These are phyloP conservation scores for Dasypolia templi DNA, from an alignment of 2,888 invertebrate species.

Conservation along the genomic window DNA sequence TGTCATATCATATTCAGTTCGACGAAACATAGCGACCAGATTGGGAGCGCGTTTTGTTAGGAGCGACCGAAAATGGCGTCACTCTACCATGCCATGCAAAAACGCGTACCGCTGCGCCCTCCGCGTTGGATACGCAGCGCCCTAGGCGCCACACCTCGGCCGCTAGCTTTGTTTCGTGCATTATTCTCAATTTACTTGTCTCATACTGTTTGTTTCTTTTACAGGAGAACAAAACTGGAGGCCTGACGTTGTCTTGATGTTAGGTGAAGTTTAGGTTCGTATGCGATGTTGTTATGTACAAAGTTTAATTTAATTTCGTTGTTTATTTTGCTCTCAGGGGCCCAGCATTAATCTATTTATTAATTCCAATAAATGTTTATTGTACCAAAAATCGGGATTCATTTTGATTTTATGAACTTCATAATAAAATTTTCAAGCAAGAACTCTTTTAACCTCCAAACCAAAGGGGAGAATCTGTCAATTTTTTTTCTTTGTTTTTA, in stretches of 20 bases:
- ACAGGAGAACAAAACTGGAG: constrained; percentile 80
- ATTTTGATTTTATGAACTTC: not conserved
- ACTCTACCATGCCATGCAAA: too few species aligned
- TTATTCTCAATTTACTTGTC: not conserved
- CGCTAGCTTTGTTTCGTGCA: too few species aligned
- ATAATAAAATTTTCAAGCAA: constrained; percentile 1
- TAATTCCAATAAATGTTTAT: constrained; percentile 43
- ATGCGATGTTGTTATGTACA: constrained; percentile 12
- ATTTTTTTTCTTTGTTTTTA: constrained; percentile 40
- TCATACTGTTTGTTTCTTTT: constrained; percentile 64
- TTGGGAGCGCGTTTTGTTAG: too few species aligned
- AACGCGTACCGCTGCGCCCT: too few species aligned
- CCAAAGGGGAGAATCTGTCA: constrained; percentile 36
- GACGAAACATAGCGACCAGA: too few species aligned
- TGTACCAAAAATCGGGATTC: constrained; percentile 10
- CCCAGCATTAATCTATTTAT: constrained; percentile 35
- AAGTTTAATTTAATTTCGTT: constrained; percentile 13
- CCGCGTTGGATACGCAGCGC: too few species aligned
- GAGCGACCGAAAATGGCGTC: too few species aligned
- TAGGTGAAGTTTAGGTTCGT: not conserved
- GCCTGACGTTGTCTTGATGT: constrained; percentile 68
- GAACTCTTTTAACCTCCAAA: constrained; percentile 17
- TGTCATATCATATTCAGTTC: too few species aligned
- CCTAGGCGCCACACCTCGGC: too few species aligned
- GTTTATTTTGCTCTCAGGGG: too few species aligned